phyloP scores from a whole-genome alignment of 2,888 invertebrate species.

The Bugulina stolonifera region DNA sequence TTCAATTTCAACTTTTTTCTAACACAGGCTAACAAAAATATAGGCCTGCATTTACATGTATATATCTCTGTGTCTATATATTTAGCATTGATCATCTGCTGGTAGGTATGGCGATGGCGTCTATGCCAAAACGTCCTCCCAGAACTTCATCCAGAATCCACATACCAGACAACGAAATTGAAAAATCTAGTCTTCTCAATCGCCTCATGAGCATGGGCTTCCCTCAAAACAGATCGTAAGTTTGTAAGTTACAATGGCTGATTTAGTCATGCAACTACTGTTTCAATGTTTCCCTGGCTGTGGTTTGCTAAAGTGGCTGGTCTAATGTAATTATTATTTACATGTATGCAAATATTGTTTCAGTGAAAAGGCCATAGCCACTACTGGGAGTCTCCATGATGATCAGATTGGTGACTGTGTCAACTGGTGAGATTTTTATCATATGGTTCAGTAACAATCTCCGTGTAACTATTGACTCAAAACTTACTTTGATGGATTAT shows the following conservation, averaged over 20 bases:
- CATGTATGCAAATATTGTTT: slow-evolving; percentile 34
- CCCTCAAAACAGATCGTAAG: slow-evolving; percentile 80
- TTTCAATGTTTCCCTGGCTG: neutral
- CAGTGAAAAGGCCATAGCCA: slow-evolving; percentile 81
- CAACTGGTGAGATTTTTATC: too few relatives aligned
- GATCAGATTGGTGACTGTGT: neutral
- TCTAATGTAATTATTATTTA: neutral
- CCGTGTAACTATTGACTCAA: too few relatives aligned
- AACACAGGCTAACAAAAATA: too few relatives aligned
- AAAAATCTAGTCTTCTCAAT: slow-evolving; percentile 59
- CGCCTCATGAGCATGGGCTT: slow-evolving; percentile 83
- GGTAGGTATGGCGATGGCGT: slow-evolving; percentile 1
- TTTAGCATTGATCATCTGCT: too few relatives aligned
- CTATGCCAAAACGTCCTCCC: slow-evolving; percentile 13
- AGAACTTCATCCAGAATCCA: neutral
- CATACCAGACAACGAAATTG: neutral
- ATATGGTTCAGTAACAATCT: too few relatives aligned
- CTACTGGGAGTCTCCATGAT: slow-evolving; percentile 63
- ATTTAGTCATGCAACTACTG: neutral
- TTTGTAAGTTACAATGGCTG: too few relatives aligned
- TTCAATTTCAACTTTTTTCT: too few relatives aligned
- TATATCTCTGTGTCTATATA: too few relatives aligned
- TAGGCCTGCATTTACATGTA: too few relatives aligned
- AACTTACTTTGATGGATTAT: too few relatives aligned
- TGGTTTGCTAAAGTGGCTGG: neutral